These are phyloP conservation scores for Bovichtus variegatus DNA, from an alignment of 2,797 vertebrate genomes.

Conservation along the genomic window DNA sequence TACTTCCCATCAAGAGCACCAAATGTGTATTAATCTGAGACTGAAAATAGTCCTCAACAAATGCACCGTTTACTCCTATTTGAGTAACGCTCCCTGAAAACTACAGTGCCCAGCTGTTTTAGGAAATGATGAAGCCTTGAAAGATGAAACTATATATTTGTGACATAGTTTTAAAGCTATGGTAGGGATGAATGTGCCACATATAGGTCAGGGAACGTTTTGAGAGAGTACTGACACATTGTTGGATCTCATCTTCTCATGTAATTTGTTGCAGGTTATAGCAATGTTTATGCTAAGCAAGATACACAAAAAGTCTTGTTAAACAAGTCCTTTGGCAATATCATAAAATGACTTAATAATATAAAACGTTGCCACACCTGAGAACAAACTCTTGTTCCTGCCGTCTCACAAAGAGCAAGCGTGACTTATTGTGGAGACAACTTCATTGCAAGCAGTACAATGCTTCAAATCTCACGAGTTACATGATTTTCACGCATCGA, in stretches of 20 bases:
- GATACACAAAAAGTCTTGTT: background rate
- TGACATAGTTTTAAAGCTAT: background rate
- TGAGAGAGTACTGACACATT: too few species aligned
- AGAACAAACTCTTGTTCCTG: background rate
- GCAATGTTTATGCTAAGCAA: background rate
- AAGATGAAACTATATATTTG: background rate
- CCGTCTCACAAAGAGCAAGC: background rate
- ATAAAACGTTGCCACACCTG: background rate
- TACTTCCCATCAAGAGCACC: background rate
- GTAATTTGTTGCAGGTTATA: background rate
- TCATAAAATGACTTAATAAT: background rate
- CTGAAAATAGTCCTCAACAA: constrained; percentile 1
- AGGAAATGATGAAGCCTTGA: background rate
- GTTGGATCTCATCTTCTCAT: background rate
- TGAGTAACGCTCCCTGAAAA: background rate
- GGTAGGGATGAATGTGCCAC: background rate
- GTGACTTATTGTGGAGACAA: background rate
- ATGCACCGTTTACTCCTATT: background rate
- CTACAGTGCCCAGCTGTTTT: background rate
- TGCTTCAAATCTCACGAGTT: background rate
- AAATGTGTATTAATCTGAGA: background rate
- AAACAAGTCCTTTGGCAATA: background rate
- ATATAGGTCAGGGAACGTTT: background rate
- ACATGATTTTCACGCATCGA: background rate
- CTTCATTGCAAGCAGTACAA: background rate